Base-by-base conservation (phyloP, 2,888 invertebrate genomes). In the Gasteruption jaculator region DNA sequence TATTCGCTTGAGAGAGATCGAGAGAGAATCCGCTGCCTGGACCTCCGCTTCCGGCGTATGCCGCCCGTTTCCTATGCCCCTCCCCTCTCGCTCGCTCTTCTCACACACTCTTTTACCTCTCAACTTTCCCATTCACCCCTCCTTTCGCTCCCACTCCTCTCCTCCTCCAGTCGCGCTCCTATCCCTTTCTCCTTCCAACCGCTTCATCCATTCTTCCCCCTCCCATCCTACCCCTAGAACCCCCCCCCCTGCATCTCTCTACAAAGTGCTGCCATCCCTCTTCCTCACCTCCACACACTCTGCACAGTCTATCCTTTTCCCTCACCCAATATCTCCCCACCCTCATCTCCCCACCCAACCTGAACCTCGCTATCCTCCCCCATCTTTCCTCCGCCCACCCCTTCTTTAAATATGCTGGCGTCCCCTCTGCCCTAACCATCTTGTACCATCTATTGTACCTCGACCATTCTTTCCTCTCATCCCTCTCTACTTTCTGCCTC, bases 271-370 rank as follows among this genome's bases (percentile, higher is more conserved):
- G 27, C 30, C 38, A 38, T 5, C 20, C 10, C n/a, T 30, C 29
- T 1, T 5, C n/a, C 5, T 32, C 39, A 16, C 15, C 5, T 3
- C 32, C 39, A 7, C 32, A 39, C 4, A 39, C 10, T 15, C 32
- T 39, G 22, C 39, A 39, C 16, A 4, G 15, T 16, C 24, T 38
- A 7, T 30, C 20, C 21, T 32, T 31, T 25, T 39, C 31, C 32
- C 2, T n/a, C 20, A 22, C 22, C 39, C 32, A 29, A 10, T 39
- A 39, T n/a, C 15, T 10, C 3, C 15, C 12, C 11, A 18, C 32
- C 10, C 32, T 32, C 32, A 39, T 39, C 12, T 24, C 24, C 5
- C 31, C 24, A 3, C 32, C 32, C 11, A 39, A 11, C 15, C 32
- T 32, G 19, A 21, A 32, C 24, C 32, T 32, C 16, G 32, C 32